A percentile compares a stretch with the other conserved stretches of the same genome.
These are phyloP conservation scores for Drosophila siamana DNA, from an alignment of 2,888 invertebrate genomes.

Conservation along the genomic window DNA sequence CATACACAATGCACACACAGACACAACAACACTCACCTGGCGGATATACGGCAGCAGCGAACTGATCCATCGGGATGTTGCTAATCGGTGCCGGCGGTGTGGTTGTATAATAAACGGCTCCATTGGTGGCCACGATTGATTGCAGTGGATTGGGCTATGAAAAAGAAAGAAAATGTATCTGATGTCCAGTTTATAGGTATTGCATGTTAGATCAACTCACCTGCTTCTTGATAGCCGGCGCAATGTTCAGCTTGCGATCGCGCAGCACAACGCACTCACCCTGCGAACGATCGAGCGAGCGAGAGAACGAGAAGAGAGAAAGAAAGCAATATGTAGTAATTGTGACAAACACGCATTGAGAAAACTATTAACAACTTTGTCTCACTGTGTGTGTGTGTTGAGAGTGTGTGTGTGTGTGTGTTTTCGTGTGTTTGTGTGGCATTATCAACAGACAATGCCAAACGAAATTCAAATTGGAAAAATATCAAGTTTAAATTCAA, in stretches of 20 bases:
- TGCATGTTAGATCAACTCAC: conserved; percentile 80
- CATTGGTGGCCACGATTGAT: conserved; percentile 85
- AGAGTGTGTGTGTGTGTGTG: conserved; percentile 14
- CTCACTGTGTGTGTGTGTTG: conserved; percentile 17
- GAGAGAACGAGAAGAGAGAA: conserved; percentile 33
- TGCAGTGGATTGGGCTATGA: conserved; percentile 69
- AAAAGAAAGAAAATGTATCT: background rate
- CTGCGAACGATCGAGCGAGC: conserved; percentile 83
- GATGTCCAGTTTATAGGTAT: background rate
- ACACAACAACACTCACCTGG: conserved; percentile 83
- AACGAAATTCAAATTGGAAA: conserved; percentile 71
- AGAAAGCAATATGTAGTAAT: conserved; percentile 20
- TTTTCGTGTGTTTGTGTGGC: conserved; percentile 49
- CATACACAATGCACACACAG: too few relatives aligned
- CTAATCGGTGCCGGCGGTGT: conserved; percentile 86
- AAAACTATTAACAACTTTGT: conserved; percentile 19
- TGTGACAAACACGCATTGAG: conserved; percentile 24
- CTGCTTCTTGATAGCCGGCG: conserved; percentile 94
- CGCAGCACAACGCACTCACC: conserved; percentile 91
- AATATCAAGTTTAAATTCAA: conserved; percentile 54
- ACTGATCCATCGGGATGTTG: conserved; percentile 86
- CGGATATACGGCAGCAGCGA: conserved; percentile 86
- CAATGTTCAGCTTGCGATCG: conserved; percentile 93
- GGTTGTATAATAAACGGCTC: conserved; percentile 86
- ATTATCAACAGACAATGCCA: conserved; percentile 77